Evolutionary conservation across 37 sponge, comb jelly and placozoan genomes (phyloP).

Genomic region (Chondrilla cf. caribensis): DNA sequence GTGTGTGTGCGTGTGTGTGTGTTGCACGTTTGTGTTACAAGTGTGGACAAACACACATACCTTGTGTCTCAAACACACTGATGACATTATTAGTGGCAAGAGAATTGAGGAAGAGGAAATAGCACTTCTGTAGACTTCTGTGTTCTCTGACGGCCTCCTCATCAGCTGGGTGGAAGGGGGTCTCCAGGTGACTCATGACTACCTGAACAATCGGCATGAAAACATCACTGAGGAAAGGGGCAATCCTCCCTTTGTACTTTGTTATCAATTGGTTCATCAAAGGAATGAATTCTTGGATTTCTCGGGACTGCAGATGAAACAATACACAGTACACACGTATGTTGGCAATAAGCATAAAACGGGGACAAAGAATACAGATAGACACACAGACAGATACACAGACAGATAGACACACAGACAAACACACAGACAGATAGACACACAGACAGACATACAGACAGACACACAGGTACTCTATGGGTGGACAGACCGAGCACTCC

Average conservation of each 20-base stretch:
- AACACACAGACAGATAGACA: too few relatives aligned
- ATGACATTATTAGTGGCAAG: conserved; percentile 55
- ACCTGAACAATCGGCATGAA: conserved; percentile 74
- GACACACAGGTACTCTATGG: too few relatives aligned
- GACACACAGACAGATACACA: not conserved
- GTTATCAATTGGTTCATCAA: conserved; percentile 81
- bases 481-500: conserved; percentile 73
- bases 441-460: too few relatives aligned
- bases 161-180: conserved; percentile 57
- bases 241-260: conserved; percentile 69
- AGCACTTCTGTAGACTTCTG: conserved; percentile 56
- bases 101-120: conserved; percentile 69
- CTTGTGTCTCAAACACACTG: conserved; percentile 67
- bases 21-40: too few relatives aligned
- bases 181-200: conserved; percentile 45
- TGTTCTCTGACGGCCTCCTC: conserved; percentile 59
- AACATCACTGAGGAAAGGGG: conserved; percentile 55
- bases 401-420: too few relatives aligned
- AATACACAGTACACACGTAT: too few relatives aligned
- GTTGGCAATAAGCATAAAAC: too few relatives aligned
- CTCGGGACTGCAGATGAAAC: conserved; percentile 42
- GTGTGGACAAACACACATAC: conserved; percentile 4
- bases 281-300: conserved; percentile 85
- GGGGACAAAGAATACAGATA: too few relatives aligned
- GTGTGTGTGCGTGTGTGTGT: conserved; percentile 29